phyloP scores from a whole-genome alignment of 2,888 invertebrate genomes.

The Drosophila borborema region DNA sequence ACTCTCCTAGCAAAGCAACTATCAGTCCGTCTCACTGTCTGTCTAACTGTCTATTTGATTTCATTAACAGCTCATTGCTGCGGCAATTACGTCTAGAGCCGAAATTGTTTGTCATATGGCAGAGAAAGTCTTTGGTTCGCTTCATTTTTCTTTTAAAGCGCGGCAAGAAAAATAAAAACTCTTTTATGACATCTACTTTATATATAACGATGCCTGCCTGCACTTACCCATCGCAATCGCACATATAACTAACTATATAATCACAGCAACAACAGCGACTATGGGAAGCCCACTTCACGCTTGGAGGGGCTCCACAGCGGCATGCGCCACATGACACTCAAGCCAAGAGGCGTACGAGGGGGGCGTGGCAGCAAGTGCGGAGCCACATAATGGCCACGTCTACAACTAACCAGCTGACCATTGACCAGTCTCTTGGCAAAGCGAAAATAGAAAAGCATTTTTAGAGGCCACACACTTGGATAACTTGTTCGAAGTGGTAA shows the following conservation, averaged over 20 bases:
- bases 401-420: conserved; percentile 59
- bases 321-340: conserved; percentile 78
- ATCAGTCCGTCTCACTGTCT: conserved; percentile 14
- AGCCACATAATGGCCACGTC: conserved; percentile 25
- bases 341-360: conserved; percentile 7
- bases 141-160: conserved; percentile 63
- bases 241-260: conserved; percentile 53
- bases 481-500: conserved; percentile 10
- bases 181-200: conserved; percentile 57
- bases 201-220: conserved; percentile 37
- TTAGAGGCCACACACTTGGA: conserved; percentile 37
- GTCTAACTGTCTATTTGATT: conserved; percentile 53
- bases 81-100: conserved; percentile 75
- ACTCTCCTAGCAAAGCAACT: conserved; percentile 14
- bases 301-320: conserved; percentile 55
- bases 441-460: conserved; percentile 35
- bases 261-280: conserved; percentile 42
- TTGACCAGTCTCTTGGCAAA: conserved; percentile 65
- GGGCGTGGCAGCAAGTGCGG: conserved; percentile 12
- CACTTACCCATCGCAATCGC: conserved; percentile 31
- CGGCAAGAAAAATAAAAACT: conserved; percentile 50
- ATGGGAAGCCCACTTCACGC: conserved; percentile 74
- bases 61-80: conserved; percentile 75
- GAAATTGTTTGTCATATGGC: conserved; percentile 76
- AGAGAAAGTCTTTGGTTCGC: conserved; percentile 71